Evolutionary conservation across 2,888 invertebrate species (phyloP).

Genomic region (Lasioglossum pauxillum): DNA sequence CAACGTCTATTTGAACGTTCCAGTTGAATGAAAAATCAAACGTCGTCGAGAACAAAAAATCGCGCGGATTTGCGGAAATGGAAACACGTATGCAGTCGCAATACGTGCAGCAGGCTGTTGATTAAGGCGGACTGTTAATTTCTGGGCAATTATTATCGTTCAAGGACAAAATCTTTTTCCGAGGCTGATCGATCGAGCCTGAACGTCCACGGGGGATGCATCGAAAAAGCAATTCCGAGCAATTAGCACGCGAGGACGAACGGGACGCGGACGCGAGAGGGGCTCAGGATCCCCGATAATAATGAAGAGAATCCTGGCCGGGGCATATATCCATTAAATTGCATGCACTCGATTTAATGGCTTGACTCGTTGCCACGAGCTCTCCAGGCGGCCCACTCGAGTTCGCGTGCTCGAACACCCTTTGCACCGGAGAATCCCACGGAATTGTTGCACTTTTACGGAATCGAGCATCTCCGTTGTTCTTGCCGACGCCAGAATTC

Average conservation of each 20-base stretch:
- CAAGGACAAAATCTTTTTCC: constrained; percentile 17
- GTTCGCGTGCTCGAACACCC: constrained; percentile 50
- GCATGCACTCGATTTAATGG: constrained; percentile 63
- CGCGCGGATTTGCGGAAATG: not conserved
- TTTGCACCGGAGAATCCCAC: constrained; percentile 6
- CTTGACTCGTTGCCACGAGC: constrained; percentile 51
- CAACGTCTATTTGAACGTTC: too few relatives aligned
- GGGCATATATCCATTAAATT: constrained; percentile 57
- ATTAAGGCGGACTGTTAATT: not conserved
- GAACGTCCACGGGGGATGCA: not conserved
- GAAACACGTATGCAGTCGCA: not conserved
- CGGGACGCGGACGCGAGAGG: constrained; percentile 28
- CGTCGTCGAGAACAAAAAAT: not conserved
- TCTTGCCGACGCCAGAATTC: not conserved
- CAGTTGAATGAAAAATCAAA: too few relatives aligned
- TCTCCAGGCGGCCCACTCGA: constrained; percentile 38
- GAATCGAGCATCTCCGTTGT: constrained; percentile 27
- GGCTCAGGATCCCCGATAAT: constrained; percentile 47
- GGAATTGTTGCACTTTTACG: constrained; percentile 51
- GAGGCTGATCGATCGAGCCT: constrained; percentile 8
- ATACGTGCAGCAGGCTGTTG: not conserved
- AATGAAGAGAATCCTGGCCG: constrained; percentile 50
- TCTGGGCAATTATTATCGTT: constrained; percentile 4
- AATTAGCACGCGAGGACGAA: constrained; percentile 50
- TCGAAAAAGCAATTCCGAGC: constrained; percentile 24